Conservation (phyloP, 2,797 vertebrate genomes). For the Amazona finschi region DNA sequence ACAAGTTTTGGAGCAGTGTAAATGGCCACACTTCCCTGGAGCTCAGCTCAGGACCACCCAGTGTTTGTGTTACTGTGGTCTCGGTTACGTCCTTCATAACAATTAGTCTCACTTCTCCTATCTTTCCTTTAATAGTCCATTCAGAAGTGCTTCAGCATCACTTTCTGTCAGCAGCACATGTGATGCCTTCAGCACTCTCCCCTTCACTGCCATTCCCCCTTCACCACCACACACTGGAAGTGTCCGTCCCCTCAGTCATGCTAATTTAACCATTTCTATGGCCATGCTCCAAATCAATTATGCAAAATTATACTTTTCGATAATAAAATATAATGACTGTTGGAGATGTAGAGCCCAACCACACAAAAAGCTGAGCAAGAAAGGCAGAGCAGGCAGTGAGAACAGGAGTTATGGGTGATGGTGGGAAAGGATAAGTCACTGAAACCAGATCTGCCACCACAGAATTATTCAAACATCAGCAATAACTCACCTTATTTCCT, state of each 20-base stretch:
- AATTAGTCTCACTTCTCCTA: not conserved
- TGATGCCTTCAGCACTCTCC: not conserved
- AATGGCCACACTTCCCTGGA: not conserved
- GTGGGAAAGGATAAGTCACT: not conserved
- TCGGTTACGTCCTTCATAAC: rapidly evolving
- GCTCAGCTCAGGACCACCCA: not conserved
- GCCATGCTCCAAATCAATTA: not conserved
- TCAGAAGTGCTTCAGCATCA: not conserved
- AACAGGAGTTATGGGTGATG: not conserved
- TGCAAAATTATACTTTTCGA: not conserved
- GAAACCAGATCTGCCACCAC: not conserved
- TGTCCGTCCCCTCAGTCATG: not conserved
- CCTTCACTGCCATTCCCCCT: not conserved
- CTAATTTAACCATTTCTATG: not conserved
- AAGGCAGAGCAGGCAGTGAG: not conserved
- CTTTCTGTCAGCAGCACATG: not conserved
- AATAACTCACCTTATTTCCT: not conserved
- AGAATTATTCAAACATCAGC: not conserved
- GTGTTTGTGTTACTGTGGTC: not conserved
- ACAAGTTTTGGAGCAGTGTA: not conserved
- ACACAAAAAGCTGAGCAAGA: not conserved
- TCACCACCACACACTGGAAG: rapidly evolving
- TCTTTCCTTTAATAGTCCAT: not conserved
- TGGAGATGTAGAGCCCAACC: not conserved
- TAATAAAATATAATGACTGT: not conserved